Evolutionary conservation across 2,888 invertebrate genomes (phyloP), one percentile per base, ranked within the genome.

Genomic region (Drosophila histrio): DNA sequence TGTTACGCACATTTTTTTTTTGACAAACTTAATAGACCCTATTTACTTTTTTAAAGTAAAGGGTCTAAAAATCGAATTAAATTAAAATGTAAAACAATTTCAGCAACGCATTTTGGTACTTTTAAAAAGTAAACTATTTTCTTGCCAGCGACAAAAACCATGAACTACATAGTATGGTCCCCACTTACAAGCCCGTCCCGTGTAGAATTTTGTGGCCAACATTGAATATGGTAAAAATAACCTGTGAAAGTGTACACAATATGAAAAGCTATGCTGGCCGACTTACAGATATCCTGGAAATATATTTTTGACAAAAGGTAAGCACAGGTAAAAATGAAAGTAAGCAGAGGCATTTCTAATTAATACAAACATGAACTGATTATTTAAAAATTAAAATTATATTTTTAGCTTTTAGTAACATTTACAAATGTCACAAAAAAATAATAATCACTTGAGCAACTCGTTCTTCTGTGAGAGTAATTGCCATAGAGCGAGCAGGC

Each of bases 81-180:
- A 82, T 77, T 71, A 49, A 77, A 74, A 69, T 77, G 70, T 70
- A 56, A 70, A 79, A 71, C 59, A 61, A 63, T 72, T 74, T 71
- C 28, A 43, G 26, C 60, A 28, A 28, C 32, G 30, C 39, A 52
- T 28, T 53, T 49, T 15, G n/a, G n/a, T 49, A 46, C 47, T 38
- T 43, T 63, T 21, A 47, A 69, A 66, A 67, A 65, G 58, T 30
- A 54, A 73, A 73, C 66, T 72, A 66, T 77, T 63, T 72, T 57
- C 44, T 58, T 62, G 28, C 47, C 43, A 43, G 7, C 24, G 21
- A 54, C 43, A 43, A 22, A 22, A 11, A 19, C 15, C 32, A 39
- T 26, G 30, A 26, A 38, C 17, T 22, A 19, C 22, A 32, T 7
- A 3, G 5, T 30, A 3, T 8, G 8, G 8, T 26, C n/a, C 3